Conservation (phyloP, 2,113 vertebrate species). For the Meleagris gallopavo region DNA sequence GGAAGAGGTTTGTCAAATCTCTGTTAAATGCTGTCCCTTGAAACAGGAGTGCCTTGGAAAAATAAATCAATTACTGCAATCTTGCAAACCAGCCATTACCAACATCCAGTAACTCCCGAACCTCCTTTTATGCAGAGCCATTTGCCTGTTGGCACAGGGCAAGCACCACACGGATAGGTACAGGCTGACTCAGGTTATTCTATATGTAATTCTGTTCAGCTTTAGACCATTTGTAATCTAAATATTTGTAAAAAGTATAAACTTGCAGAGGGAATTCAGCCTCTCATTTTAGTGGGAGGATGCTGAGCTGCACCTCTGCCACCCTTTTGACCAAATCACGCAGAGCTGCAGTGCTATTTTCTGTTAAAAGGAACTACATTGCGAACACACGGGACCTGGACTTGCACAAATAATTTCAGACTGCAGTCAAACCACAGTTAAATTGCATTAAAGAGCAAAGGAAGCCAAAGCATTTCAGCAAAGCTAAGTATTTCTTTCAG, state of each 20-base stretch:
- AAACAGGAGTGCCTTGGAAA: not conserved
- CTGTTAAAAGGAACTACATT: not conserved
- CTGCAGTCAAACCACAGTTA: conserved; percentile 28
- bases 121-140: not conserved
- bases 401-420: not conserved
- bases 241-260: conserved; percentile 39
- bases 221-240: not conserved
- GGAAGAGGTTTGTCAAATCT: conserved; percentile 6
- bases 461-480: not conserved
- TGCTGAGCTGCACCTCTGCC: not conserved
- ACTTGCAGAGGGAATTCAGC: not conserved
- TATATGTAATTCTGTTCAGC: not conserved
- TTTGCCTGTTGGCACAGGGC: not conserved
- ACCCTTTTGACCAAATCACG: not conserved
- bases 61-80: not conserved
- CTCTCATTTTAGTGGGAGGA: not conserved
- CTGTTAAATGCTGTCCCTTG: not conserved
- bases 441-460: conserved; percentile 46
- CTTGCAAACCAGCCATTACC: not conserved
- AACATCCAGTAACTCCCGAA: not conserved
- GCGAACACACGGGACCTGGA: not conserved
- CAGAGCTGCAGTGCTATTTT: not conserved
- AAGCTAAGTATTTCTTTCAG: not conserved
- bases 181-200: not conserved
- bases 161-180: rapidly evolving